Percentiles rank a stretch among this genome's conserved stretches.
phyloP scores from a whole-genome alignment of 2,888 invertebrate species.

The Mayetiola destructor region DNA sequence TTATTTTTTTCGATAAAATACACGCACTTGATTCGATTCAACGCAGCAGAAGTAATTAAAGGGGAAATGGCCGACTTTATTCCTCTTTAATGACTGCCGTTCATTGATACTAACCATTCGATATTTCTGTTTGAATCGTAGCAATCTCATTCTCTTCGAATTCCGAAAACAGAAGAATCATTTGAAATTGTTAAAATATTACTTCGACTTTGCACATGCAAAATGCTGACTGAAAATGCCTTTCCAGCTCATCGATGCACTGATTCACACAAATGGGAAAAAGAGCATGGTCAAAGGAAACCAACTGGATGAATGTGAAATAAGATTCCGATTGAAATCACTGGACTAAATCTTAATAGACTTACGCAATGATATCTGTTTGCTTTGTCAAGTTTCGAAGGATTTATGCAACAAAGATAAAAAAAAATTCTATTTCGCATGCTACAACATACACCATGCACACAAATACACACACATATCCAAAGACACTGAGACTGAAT shows the following conservation, averaged over 20 bases:
- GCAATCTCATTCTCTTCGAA: not conserved
- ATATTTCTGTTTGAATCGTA: not conserved
- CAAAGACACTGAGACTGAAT: not conserved
- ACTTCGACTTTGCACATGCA: not conserved
- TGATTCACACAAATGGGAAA: not conserved
- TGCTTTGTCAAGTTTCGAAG: slow-evolving; percentile 14
- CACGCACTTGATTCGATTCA: not conserved
- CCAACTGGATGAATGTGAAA: not conserved
- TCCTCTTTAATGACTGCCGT: no score
- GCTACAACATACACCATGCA: no score
- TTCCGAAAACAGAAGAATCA: not conserved
- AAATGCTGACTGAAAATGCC: no score
- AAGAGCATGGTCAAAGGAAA: no score
- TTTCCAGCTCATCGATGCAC: not conserved
- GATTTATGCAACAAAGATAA: slow-evolving; percentile 15
- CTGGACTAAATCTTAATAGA: slow-evolving; percentile 13
- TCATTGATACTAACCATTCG: no score
- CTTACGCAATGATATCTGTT: slow-evolving; percentile 13
- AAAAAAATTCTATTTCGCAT: not conserved
- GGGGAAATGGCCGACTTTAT: not conserved
- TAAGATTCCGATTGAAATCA: not conserved
- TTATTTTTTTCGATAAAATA: not conserved
- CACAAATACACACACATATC: no score
- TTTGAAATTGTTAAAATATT: no score
- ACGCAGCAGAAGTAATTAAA: slow-evolving; percentile 8